Evolutionary conservation across 1,140 invertebrate species (phyloP).

Genomic region (Mercenaria mercenaria): DNA sequence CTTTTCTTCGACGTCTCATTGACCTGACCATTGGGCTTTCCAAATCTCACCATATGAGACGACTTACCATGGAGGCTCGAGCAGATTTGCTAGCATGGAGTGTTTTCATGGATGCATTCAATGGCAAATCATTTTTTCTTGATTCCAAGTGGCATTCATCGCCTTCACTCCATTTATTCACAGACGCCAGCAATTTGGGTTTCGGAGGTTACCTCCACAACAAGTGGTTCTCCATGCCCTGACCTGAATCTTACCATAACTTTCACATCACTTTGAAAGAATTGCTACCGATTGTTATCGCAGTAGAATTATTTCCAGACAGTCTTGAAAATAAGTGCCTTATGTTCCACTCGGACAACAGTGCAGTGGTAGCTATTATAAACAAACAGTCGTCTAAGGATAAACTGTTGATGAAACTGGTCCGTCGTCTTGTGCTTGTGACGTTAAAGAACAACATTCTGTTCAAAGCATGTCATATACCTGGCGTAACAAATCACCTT

Average conservation of each 20-base stretch:
- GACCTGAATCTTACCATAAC: neutral
- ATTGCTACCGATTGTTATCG: conserved; percentile 54
- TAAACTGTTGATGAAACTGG: no score
- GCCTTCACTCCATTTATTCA: neutral
- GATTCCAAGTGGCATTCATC: neutral
- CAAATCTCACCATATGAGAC: conserved; percentile 39
- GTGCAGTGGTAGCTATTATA: no score
- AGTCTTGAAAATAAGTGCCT: conserved; percentile 20
- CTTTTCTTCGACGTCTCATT: no score
- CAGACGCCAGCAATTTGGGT: conserved; percentile 30
- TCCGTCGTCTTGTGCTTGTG: neutral
- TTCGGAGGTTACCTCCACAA: conserved; percentile 9
- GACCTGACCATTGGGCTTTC: conserved; percentile 4
- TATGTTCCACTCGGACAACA: conserved; percentile 47
- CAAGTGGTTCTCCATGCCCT: conserved; percentile 21
- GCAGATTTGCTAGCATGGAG: conserved; percentile 49
- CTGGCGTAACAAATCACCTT: conserved; percentile 10
- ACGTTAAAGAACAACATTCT: neutral
- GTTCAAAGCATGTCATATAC: conserved; percentile 47
- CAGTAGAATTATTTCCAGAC: conserved; percentile 15
- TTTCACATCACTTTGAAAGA: conserved; percentile 26
- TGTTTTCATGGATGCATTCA: conserved; percentile 40
- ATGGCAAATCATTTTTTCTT: conserved; percentile 50
- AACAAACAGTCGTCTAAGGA: no score
- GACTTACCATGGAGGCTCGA: conserved; percentile 19